phyloP scores from a whole-genome alignment of 2,113 vertebrate species.

The Chloroceryle aenea region DNA sequence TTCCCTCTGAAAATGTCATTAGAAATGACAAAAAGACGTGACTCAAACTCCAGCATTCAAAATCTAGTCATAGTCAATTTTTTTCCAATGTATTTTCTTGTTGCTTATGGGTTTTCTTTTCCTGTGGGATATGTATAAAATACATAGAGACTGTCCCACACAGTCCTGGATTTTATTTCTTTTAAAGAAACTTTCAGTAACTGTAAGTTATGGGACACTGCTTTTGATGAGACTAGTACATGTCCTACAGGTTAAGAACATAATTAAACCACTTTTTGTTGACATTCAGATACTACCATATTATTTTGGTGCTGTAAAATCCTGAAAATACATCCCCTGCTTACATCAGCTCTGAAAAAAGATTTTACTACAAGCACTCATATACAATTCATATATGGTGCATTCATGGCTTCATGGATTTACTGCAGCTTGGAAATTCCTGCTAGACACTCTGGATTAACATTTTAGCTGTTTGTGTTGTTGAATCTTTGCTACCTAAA shows the following conservation, averaged over 20 bases:
- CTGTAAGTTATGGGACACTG: not conserved
- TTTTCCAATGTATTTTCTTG: not conserved
- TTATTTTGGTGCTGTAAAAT: not conserved
- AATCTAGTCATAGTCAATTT: not conserved
- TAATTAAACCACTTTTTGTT: not conserved
- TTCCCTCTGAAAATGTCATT: not conserved
- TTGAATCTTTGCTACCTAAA: not conserved
- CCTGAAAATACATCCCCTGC: not conserved
- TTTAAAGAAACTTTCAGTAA: not conserved
- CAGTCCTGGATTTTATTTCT: not conserved
- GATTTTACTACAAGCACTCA: not conserved
- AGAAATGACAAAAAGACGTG: not conserved
- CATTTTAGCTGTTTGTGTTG: not conserved
- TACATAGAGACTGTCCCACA: fast-evolving
- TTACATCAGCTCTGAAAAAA: not conserved
- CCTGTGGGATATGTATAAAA: not conserved
- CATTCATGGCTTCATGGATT: not conserved
- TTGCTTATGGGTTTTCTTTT: not conserved
- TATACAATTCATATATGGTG: not conserved
- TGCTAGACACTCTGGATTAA: not conserved
- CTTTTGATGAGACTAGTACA: not conserved
- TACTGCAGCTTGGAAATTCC: not conserved
- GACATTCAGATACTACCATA: not conserved
- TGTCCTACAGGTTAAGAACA: not conserved
- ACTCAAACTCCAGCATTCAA: not conserved